Evolutionary conservation across 2,888 invertebrate species (phyloP).

Genomic region (Pseudococcus longispinus): DNA sequence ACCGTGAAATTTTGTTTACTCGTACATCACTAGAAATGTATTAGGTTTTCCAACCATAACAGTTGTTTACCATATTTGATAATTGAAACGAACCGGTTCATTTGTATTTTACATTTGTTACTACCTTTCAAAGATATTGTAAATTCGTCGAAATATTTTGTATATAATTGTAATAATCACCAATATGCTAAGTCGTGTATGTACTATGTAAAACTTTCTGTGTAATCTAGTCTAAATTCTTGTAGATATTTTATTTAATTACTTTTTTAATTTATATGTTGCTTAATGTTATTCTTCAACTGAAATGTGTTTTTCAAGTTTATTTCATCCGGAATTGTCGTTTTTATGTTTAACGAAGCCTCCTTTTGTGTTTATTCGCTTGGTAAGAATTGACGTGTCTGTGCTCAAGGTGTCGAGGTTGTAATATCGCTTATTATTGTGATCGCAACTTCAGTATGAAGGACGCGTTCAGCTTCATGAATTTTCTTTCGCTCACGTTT

Average conservation of each 20-base stretch:
- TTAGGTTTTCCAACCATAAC: not conserved
- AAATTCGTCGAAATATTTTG: constrained; percentile 14
- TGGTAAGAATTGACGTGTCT: not conserved
- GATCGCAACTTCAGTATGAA: not conserved
- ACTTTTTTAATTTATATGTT: not conserved
- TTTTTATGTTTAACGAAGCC: not conserved
- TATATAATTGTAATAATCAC: constrained; percentile 31
- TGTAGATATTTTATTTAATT: constrained; percentile 49
- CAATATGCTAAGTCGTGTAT: constrained; percentile 39
- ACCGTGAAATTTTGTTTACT: not conserved
- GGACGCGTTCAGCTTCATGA: not conserved
- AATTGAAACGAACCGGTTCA: not conserved
- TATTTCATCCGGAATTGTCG: not conserved
- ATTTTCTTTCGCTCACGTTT: not conserved
- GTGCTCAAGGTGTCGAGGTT: not conserved
- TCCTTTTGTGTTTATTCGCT: not conserved
- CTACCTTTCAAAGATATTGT: not conserved
- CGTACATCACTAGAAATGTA: constrained; percentile 5
- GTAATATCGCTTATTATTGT: not conserved
- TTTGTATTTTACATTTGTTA: not conserved
- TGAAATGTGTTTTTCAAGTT: constrained; percentile 26
- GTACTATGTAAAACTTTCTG: constrained; percentile 55
- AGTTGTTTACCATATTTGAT: not conserved
- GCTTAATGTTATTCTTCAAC: not conserved
- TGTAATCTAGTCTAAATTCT: constrained; percentile 56